Percentiles rank a stretch among this genome's conserved stretches.
Evolutionary conservation across 2,888 invertebrate genomes (phyloP).

Genomic region (Bembecia ichneumoniformis): DNA sequence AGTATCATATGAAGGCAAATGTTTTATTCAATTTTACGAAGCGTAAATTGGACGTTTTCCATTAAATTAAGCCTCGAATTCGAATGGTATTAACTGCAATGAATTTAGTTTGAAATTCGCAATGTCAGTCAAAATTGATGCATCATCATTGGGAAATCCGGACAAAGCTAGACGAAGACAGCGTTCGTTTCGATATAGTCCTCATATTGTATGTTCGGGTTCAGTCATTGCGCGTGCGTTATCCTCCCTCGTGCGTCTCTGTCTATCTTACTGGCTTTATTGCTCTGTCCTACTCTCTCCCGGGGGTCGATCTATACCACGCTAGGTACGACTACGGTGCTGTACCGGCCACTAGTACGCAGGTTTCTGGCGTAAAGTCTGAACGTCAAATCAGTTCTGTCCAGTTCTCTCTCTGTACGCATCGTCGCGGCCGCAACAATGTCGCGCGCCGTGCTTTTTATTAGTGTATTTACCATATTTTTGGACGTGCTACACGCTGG

Average conservation of each 20-base stretch:
- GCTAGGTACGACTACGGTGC: conserved; percentile 59
- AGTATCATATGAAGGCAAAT: no score
- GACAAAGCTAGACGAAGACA: conserved; percentile 64
- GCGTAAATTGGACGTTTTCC: background rate
- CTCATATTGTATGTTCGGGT: conserved; percentile 46
- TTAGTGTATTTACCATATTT: conserved; percentile 73
- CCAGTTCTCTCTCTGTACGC: conserved; percentile 43
- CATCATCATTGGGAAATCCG: conserved; percentile 65
- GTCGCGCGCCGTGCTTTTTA: conserved; percentile 75
- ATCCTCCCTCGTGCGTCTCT: conserved; percentile 42
- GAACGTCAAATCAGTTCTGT: conserved; percentile 40
- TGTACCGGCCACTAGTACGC: conserved; percentile 58
- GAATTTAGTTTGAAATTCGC: conserved; percentile 4
- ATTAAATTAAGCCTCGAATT: background rate
- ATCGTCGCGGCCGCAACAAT: conserved; percentile 67
- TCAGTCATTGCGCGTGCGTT: conserved; percentile 60
- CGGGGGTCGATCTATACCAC: conserved; percentile 68
- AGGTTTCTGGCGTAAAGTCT: conserved; percentile 57
- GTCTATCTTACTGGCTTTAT: conserved; percentile 19
- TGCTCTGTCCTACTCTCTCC: conserved; percentile 39
- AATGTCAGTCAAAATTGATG: conserved; percentile 41
- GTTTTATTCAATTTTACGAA: background rate
- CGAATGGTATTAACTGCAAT: background rate
- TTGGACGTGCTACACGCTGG: conserved; percentile 71
- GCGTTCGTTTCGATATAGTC: conserved; percentile 52